These are phyloP conservation scores for Ispidina picta DNA, from an alignment of 2,797 vertebrate species.

Conservation along the genomic window DNA sequence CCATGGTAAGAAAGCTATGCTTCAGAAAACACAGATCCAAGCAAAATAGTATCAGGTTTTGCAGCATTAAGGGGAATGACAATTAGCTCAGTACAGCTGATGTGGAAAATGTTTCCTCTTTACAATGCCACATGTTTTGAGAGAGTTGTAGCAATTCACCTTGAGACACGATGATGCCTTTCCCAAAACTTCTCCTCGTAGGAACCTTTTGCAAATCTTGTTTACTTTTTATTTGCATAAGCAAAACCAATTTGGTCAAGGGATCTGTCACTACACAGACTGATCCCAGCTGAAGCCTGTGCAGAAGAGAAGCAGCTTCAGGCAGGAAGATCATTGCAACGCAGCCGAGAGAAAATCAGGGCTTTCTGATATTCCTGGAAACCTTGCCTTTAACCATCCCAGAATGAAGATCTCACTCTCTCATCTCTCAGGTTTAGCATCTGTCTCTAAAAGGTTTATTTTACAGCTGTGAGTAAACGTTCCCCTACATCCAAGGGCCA, in stretches of 20 bases:
- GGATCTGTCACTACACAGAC: background rate
- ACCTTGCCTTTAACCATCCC: background rate
- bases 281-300: background rate
- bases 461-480: background rate
- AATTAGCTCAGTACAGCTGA: background rate
- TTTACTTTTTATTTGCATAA: background rate
- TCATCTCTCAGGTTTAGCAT: background rate
- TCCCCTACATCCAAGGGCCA: background rate
- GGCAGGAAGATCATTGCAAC: background rate
- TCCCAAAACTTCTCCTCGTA: background rate
- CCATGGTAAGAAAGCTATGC: background rate
- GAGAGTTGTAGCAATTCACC: background rate
- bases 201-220: background rate
- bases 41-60: background rate
- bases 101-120: background rate
- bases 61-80: background rate
- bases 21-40: slow-evolving; percentile 16
- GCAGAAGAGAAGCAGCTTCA: background rate
- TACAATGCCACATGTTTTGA: background rate
- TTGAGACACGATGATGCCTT: background rate
- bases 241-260: background rate
- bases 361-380: background rate
- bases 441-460: slow-evolving; percentile 1
- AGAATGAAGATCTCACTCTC: background rate
- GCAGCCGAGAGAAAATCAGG: background rate